phyloP scores from a whole-genome alignment of 2,797 vertebrate species.

The Pseudochaenichthys georgianus region DNA sequence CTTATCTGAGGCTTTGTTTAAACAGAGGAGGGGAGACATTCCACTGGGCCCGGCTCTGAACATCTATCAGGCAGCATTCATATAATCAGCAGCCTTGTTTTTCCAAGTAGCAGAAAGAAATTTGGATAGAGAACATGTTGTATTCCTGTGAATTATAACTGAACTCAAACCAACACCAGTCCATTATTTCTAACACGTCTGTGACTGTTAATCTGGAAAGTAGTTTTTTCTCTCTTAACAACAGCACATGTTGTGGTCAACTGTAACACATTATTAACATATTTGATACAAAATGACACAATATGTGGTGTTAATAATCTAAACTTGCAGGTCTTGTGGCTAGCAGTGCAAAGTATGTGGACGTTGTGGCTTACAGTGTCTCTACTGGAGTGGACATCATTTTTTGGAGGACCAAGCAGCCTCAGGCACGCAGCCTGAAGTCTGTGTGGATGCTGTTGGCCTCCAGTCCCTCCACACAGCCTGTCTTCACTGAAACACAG shows the following conservation, averaged over 20 bases:
- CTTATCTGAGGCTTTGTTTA: constrained; percentile 87
- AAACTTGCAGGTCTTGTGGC: not conserved
- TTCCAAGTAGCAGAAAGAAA: constrained; percentile 41
- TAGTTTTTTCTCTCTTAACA: constrained; percentile 26
- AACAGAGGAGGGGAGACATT: constrained; percentile 83
- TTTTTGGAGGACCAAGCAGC: constrained; percentile 21
- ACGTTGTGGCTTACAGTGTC: constrained; percentile 8
- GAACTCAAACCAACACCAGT: constrained; percentile 6
- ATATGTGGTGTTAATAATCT: constrained; percentile 18
- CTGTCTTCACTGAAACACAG: constrained; percentile 9
- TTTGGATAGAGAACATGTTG: constrained; percentile 27
- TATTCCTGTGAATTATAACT: constrained; percentile 3
- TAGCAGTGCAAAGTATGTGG: not conserved
- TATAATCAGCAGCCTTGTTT: constrained; percentile 65
- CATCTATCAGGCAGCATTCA: constrained; percentile 75
- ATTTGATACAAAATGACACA: constrained; percentile 31
- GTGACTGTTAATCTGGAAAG: constrained; percentile 16
- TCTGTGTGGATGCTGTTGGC: constrained; percentile 36
- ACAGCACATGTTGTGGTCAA: constrained; percentile 45
- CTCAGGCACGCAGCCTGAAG: constrained; percentile 39
- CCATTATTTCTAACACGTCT: constrained; percentile 16
- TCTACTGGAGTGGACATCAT: constrained; percentile 14
- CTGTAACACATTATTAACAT: constrained; percentile 39
- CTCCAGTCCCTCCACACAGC: constrained; percentile 38
- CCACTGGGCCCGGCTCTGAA: constrained; percentile 68